Conservation (phyloP, 2,113 vertebrate species). For the Myotis brandtii region DNA sequence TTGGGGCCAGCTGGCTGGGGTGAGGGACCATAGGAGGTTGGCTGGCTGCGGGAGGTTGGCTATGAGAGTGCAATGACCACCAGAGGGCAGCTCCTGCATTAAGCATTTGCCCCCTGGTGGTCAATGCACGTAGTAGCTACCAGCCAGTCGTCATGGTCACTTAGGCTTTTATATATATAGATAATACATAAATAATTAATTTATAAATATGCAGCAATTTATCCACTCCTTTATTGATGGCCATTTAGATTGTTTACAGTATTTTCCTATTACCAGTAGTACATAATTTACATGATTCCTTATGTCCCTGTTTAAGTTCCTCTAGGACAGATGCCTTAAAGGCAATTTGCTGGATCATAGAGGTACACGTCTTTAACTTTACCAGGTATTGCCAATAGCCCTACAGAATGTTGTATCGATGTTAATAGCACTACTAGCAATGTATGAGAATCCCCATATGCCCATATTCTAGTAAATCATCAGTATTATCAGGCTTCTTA, state of each 20-base stretch:
- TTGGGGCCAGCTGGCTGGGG: no score
- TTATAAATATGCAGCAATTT: neutral
- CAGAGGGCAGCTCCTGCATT: no score
- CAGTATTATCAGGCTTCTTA: neutral
- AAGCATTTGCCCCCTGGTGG: no score
- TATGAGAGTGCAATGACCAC: no score
- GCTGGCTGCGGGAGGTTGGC: no score
- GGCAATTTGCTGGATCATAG: neutral
- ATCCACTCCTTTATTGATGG: neutral
- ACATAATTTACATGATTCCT: neutral
- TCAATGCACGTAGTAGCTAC: no score
- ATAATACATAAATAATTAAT: neutral
- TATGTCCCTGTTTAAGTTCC: neutral
- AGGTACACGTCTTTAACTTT: neutral
- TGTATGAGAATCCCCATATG: neutral
- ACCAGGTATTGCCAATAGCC: neutral
- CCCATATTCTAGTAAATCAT: neutral
- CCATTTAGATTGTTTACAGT: neutral
- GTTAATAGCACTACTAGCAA: neutral
- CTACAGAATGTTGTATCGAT: neutral
- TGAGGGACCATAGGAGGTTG: no score
- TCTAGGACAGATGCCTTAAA: neutral
- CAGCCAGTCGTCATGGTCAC: no score
- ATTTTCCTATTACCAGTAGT: neutral
- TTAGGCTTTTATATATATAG: no score